These are phyloP conservation scores for Lemur catta DNA, from an alignment of 2,797 vertebrate species.

Conservation along the genomic window DNA sequence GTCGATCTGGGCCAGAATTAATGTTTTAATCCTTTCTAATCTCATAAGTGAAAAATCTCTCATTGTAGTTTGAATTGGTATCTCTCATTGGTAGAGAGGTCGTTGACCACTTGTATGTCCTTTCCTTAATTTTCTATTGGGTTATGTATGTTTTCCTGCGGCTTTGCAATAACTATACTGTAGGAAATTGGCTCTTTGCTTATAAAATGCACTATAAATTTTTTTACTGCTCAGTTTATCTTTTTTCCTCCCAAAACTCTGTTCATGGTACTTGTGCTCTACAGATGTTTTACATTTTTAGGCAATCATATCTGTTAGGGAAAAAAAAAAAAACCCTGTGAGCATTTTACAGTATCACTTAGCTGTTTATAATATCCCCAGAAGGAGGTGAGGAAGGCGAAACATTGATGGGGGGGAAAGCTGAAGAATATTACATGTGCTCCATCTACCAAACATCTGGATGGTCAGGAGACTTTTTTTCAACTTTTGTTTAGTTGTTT, in stretches of 20 bases:
- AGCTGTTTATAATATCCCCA: conserved; percentile 26
- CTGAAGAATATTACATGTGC: neutral
- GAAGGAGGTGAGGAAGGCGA: conserved; percentile 12
- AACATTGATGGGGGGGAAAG: neutral
- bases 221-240: neutral
- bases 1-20: neutral
- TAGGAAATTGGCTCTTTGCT: conserved; percentile 15
- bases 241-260: neutral
- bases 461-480: neutral
- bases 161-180: neutral
- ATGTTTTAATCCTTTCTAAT: neutral
- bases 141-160: neutral
- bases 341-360: neutral
- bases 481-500: neutral
- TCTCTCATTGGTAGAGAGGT: neutral
- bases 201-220: neutral
- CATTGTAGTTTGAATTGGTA: neutral
- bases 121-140: neutral
- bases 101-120: neutral
- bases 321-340: neutral
- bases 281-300: conserved; percentile 50
- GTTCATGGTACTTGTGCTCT: neutral
- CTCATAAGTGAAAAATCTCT: neutral
- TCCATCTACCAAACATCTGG: conserved; percentile 3
- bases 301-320: neutral